Percentiles rank a stretch among this genome's conserved stretches.
Conservation (phyloP, 2,797 vertebrate species). For the Hoplostethus atlanticus region DNA sequence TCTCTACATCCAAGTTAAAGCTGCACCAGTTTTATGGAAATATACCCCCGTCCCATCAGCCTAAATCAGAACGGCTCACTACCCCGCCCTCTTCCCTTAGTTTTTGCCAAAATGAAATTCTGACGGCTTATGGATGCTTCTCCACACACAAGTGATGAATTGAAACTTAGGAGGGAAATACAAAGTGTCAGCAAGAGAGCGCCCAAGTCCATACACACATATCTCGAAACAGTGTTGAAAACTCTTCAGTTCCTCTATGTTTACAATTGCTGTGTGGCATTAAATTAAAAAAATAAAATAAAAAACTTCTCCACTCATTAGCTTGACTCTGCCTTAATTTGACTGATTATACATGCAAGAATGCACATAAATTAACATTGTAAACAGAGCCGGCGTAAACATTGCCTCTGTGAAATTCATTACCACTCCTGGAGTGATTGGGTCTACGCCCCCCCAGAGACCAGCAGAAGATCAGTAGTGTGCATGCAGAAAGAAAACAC, state of each 20-base stretch:
- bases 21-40: conserved; percentile 38
- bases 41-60: not conserved
- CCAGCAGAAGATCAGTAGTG: conserved; percentile 62
- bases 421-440: conserved; percentile 75
- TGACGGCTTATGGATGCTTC: too few relatives aligned
- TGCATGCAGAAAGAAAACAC: conserved; percentile 72
- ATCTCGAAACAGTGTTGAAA: not conserved
- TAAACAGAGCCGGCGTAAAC: conserved; percentile 74
- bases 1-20: conserved; percentile 30
- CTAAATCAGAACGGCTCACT: conserved; percentile 3
- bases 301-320: conserved; percentile 61
- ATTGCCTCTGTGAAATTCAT: conserved; percentile 75
- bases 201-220: not conserved
- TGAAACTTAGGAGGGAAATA: too few relatives aligned
- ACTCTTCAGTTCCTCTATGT: conserved; percentile 8
- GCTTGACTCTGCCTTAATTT: conserved; percentile 59
- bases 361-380: conserved; percentile 74
- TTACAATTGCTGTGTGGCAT: conserved; percentile 11
- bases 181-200: too few relatives aligned
- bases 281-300: conserved; percentile 22
- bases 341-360: conserved; percentile 67
- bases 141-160: too few relatives aligned
- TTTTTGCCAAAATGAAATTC: too few relatives aligned
- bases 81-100: too few relatives aligned
- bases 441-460: conserved; percentile 66